A percentile compares a stretch with the other conserved stretches of the same genome.
phyloP scores from a whole-genome alignment of 1,140 invertebrate species.

The Papilio xuthus region DNA sequence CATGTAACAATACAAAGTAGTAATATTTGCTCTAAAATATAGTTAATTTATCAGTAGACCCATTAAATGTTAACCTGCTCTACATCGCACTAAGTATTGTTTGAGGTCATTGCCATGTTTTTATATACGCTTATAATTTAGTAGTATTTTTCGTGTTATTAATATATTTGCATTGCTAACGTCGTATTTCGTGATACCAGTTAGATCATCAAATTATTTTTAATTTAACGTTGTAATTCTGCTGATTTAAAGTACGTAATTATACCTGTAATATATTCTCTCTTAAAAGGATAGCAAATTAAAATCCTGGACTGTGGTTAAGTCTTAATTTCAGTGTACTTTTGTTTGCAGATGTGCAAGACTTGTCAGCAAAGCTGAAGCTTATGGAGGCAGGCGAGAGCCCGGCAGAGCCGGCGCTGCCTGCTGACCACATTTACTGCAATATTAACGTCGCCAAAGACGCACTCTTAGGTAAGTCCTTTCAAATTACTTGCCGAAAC shows the following conservation, averaged over 20 bases:
- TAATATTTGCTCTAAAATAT: not conserved
- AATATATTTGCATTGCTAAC: not conserved
- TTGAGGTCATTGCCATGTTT: constrained; percentile 15
- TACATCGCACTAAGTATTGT: not conserved
- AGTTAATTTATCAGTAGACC: not conserved
- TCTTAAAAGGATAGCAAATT: not conserved
- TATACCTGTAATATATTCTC: no score
- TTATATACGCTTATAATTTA: not conserved
- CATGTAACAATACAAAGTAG: not conserved
- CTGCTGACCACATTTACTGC: constrained; percentile 71
- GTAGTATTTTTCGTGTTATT: not conserved
- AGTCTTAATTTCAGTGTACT: not conserved
- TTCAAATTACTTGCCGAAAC: not conserved
- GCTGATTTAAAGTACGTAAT: no score
- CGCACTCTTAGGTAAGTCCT: constrained; percentile 63
- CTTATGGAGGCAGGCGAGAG: constrained; percentile 74
- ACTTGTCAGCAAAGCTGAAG: constrained; percentile 75
- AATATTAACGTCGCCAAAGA: constrained; percentile 75
- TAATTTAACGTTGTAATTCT: no score
- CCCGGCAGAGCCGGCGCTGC: constrained; percentile 57
- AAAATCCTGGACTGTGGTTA: not conserved
- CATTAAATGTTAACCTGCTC: not conserved
- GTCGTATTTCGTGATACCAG: not conserved
- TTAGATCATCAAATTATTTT: no score
- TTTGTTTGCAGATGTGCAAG: constrained; percentile 68